A percentile compares a stretch with the other conserved stretches of the same genome.
Evolutionary conservation across 2,888 invertebrate genomes (phyloP).

Genomic region (Aphrophora alni): DNA sequence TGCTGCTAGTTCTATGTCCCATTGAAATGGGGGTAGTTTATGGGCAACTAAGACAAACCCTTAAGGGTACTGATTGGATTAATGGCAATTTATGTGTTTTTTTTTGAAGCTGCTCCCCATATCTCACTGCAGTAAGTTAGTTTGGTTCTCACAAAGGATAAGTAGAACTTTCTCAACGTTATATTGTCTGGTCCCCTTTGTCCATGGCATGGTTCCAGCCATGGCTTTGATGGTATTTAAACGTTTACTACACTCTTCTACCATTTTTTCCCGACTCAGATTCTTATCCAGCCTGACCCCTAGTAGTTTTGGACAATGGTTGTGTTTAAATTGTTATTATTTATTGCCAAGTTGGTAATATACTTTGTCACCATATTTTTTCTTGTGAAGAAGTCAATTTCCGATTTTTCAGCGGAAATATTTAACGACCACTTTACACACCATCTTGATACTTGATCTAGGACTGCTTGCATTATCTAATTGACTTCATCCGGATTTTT

Average conservation of each 20-base stretch:
- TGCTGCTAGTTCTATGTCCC: background rate
- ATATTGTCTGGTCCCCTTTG: background rate
- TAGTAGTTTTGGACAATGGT: background rate
- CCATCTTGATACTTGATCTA: background rate
- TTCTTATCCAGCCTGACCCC: too few relatives aligned
- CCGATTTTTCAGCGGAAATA: background rate
- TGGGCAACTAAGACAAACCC: background rate
- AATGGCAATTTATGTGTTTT: background rate
- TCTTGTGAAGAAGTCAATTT: background rate
- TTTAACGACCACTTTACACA: background rate
- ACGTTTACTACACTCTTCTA: background rate
- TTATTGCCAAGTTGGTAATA: background rate
- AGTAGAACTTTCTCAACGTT: background rate
- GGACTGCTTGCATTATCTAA: background rate
- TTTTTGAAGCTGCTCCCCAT: background rate
- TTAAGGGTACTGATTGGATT: background rate
- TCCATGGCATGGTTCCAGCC: background rate
- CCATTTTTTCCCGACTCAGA: background rate
- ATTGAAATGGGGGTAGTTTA: background rate
- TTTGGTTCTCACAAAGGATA: background rate
- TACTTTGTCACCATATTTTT: background rate
- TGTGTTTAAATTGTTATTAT: background rate
- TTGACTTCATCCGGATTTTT: background rate
- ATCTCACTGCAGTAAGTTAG: background rate
- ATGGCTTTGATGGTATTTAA: background rate